Conservation (phyloP, 2,888 invertebrate genomes). For the Leptopterna dolabrata region DNA sequence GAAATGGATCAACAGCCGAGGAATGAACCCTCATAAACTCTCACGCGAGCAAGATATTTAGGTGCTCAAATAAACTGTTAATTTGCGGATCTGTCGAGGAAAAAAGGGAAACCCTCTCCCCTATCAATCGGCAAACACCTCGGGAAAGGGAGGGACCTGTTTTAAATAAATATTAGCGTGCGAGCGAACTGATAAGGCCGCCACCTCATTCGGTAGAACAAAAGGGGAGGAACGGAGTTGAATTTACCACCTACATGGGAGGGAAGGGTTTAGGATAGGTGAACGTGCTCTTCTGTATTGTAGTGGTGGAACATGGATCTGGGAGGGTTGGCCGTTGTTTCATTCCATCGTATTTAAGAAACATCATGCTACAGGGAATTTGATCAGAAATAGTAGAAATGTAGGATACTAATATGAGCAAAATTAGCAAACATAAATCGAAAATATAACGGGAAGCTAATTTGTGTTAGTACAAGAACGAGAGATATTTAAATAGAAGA, state of each 20-base stretch:
- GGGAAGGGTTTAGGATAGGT: neutral
- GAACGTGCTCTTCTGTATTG: neutral
- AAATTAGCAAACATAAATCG: too few relatives aligned
- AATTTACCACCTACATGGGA: neutral
- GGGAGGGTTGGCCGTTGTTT: too few relatives aligned
- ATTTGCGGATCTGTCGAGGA: conserved; percentile 13
- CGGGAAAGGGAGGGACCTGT: neutral
- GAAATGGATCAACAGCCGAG: too few relatives aligned
- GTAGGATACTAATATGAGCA: too few relatives aligned
- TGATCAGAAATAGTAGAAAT: too few relatives aligned
- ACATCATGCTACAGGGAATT: too few relatives aligned
- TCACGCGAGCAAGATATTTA: neutral
- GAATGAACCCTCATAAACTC: neutral
- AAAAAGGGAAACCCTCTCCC: neutral
- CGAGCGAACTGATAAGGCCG: neutral
- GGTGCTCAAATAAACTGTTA: neutral
- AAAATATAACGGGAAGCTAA: too few relatives aligned
- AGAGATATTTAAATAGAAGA: too few relatives aligned
- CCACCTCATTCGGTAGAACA: conserved; percentile 1
- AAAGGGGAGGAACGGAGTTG: neutral
- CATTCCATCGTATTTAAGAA: too few relatives aligned
- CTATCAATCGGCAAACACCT: conserved; percentile 20
- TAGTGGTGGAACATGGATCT: neutral
- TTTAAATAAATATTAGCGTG: conserved; percentile 17
- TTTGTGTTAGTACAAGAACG: too few relatives aligned